phyloP scores from a whole-genome alignment of 1,140 invertebrate species.

The Lysiphlebus fabarum region DNA sequence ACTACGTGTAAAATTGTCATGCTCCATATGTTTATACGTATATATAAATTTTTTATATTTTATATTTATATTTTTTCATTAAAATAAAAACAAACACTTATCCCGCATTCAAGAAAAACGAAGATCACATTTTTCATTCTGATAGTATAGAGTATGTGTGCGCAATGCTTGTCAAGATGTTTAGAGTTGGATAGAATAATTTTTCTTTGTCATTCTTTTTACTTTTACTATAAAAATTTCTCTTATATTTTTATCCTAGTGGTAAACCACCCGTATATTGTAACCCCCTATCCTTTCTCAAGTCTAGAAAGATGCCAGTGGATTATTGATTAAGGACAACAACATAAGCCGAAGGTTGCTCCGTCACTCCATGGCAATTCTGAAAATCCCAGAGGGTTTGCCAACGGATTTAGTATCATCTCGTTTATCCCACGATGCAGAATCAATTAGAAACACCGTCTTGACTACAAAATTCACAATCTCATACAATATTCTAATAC shows the following conservation, averaged over 20 bases:
- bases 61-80: too few species aligned
- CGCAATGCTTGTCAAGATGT: neutral
- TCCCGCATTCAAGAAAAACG: conserved; percentile 1
- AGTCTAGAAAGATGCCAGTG: conserved; percentile 27
- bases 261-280: neutral
- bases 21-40: too few species aligned
- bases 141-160: neutral
- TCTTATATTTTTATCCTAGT: neutral
- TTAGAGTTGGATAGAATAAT: neutral
- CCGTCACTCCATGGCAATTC: conserved; percentile 45
- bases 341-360: conserved; percentile 35
- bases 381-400: conserved; percentile 40
- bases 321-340: conserved; percentile 43
- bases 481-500: neutral
- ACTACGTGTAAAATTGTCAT: too few species aligned
- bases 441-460: conserved; percentile 29
- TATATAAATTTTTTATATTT: too few species aligned
- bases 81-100: neutral
- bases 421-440: conserved; percentile 29
- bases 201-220: too few species aligned
- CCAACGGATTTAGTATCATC: conserved; percentile 31
- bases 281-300: neutral
- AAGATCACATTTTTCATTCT: conserved; percentile 9
- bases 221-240: too few species aligned
- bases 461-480: conserved; percentile 24